Base-by-base conservation (phyloP, 2,888 invertebrate species). In the Lysandra bellargus region DNA sequence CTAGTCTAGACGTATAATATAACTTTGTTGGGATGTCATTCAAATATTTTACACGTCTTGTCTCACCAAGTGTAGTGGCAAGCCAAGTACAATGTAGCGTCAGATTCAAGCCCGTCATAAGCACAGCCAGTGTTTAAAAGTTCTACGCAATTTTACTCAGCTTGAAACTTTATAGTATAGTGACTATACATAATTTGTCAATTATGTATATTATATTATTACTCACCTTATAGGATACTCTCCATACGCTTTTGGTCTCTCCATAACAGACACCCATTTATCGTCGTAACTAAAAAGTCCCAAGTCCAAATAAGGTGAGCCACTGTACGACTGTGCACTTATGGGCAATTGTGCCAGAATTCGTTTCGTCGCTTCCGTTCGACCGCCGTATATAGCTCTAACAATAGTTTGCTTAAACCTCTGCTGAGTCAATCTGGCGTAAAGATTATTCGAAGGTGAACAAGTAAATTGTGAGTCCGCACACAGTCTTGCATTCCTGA, bases 181-280 rank as follows among this genome's bases (percentile, higher is more conserved):
- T 17, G 57, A 17, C 57, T 57, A 4, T 14, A 23, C 23, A 57
- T 57, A 57, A 57, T 57, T 14, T 9, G n/a, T 69, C 69, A n/a
- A n/a, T 6, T 72, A 37, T 37, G 3, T 23, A 74, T 57, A 49
- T 60, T 53, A 75, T 2, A 44, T 44, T 44, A 14, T 61, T 37
- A 82, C 83, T 84, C 92, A 98, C 97, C 98, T 95, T 84, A 99
- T 98, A 0, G 99, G 98, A 90, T 98, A 97, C 91, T 98, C 98
- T 79, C 97, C 97, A 91, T 98, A 98, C 44, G 97, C 97, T 91
- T 98, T 99, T 0, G 99, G 99, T 80, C 99, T 95, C 91, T 99
- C 99, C 97, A 99, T 97, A 75, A 98, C 97, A 0, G 99, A 99
- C 0, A 99, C 98, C 97, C 98, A 98, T 90, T 98, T 98, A 88